A percentile compares a stretch with the other conserved stretches of the same genome.
Evolutionary conservation across 2,113 vertebrate genomes (phyloP).

Genomic region (Rhineura floridana): DNA sequence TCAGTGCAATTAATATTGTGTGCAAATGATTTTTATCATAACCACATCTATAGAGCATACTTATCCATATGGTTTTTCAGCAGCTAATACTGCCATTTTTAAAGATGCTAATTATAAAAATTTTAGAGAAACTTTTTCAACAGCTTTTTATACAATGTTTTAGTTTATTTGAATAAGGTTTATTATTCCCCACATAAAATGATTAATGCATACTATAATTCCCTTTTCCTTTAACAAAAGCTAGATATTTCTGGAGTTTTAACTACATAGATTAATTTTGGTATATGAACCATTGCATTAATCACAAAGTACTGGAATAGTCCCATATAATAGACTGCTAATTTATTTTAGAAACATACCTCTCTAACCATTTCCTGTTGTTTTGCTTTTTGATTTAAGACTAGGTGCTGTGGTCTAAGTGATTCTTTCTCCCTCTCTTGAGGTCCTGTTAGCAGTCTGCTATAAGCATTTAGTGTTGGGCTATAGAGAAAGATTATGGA

Average conservation of each 20-base stretch:
- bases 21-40: constrained; percentile 40
- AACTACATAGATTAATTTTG: constrained; percentile 28
- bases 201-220: constrained; percentile 20
- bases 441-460: neutral
- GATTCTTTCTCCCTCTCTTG: neutral
- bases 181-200: constrained; percentile 33
- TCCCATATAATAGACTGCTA: constrained; percentile 3
- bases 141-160: constrained; percentile 26
- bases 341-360: constrained; percentile 4
- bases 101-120: constrained; percentile 37
- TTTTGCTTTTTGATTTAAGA: constrained; percentile 9
- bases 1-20: constrained; percentile 43
- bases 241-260: neutral
- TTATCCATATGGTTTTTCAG: constrained; percentile 45
- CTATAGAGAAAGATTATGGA: neutral
- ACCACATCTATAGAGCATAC: neutral
- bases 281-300: constrained; percentile 3
- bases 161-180: constrained; percentile 26
- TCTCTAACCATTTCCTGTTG: neutral
- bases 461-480: neutral
- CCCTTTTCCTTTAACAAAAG: constrained; percentile 32
- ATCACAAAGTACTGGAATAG: constrained; percentile 19
- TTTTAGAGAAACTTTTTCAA: constrained; percentile 28
- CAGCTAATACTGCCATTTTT: constrained; percentile 37
- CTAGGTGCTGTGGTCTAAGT: neutral